A percentile compares a stretch with the other conserved stretches of the same genome.
phyloP scores from a whole-genome alignment of 1,140 invertebrate species.

The Saccostrea cuccullata region DNA sequence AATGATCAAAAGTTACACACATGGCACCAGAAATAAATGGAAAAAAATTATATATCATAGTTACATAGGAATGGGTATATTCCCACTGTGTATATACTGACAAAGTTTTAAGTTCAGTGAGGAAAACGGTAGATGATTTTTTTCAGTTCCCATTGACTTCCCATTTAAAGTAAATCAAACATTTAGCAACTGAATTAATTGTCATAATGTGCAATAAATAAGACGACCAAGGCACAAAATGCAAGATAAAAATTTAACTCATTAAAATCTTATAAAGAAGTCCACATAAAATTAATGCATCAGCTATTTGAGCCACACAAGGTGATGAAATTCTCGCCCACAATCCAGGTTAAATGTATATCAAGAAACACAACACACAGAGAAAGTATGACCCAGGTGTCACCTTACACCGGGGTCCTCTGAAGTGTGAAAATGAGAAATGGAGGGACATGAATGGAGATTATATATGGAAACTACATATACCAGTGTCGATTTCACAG shows the following conservation, averaged over 20 bases:
- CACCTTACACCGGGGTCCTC: background rate
- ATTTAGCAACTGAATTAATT: no score
- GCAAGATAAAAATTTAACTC: background rate
- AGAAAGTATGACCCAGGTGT: background rate
- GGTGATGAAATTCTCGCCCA: background rate
- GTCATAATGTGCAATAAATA: no score
- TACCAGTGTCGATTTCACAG: background rate
- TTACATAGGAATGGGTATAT: no score
- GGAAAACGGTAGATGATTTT: no score
- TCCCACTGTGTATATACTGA: no score
- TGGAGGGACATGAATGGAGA: background rate
- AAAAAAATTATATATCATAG: no score
- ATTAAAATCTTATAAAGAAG: background rate
- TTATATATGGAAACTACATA: slow-evolving; percentile 1
- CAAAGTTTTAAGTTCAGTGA: no score
- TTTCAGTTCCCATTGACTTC: no score
- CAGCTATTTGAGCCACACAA: background rate
- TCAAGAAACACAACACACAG: background rate
- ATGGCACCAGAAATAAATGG: no score
- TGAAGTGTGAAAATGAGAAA: slow-evolving; percentile 20
- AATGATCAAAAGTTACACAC: background rate
- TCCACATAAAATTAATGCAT: background rate
- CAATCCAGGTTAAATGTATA: background rate
- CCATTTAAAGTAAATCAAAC: no score
- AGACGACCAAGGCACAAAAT: background rate